Evolutionary conservation across 2,113 vertebrate species (phyloP).

Genomic region (Dipodomys merriami): DNA sequence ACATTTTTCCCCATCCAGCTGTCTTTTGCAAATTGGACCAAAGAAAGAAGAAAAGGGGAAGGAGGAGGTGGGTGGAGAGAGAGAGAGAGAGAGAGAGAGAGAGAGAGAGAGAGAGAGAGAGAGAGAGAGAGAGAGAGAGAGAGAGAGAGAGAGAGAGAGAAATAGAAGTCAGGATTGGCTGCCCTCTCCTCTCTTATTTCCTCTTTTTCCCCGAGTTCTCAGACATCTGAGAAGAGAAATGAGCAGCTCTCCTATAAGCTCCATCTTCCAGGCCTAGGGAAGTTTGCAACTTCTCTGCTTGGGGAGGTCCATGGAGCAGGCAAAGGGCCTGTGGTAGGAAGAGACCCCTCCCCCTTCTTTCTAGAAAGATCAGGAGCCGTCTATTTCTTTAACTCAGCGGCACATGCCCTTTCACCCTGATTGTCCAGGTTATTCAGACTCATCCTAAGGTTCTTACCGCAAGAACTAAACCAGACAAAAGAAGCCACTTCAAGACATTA

Average conservation of each 20-base stretch:
- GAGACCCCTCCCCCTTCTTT: not conserved
- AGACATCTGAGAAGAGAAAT: not conserved
- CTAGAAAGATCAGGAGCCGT: not conserved
- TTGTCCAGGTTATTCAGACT: not conserved
- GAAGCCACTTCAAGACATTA: not conserved
- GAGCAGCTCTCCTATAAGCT: not conserved
- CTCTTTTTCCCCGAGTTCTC: not conserved
- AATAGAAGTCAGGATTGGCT: not conserved
- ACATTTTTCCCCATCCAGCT: constrained; percentile 83
- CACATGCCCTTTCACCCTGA: not conserved
- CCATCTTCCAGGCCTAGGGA: not conserved
- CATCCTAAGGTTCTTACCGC: not conserved
- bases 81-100: too few species aligned
- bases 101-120: too few species aligned
- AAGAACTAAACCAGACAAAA: too few species aligned
- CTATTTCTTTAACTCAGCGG: not conserved
- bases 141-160: not conserved
- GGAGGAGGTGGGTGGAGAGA: too few species aligned
- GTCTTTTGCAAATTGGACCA: constrained; percentile 81
- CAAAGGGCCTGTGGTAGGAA: not conserved
- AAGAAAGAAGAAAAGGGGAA: too few species aligned
- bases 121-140: too few species aligned
- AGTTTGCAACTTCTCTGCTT: rapidly evolving
- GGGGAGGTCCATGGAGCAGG: not conserved
- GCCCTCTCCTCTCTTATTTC: not conserved